Evolutionary conservation across 2,888 invertebrate genomes (phyloP).

Genomic region (Sympetrum striolatum): DNA sequence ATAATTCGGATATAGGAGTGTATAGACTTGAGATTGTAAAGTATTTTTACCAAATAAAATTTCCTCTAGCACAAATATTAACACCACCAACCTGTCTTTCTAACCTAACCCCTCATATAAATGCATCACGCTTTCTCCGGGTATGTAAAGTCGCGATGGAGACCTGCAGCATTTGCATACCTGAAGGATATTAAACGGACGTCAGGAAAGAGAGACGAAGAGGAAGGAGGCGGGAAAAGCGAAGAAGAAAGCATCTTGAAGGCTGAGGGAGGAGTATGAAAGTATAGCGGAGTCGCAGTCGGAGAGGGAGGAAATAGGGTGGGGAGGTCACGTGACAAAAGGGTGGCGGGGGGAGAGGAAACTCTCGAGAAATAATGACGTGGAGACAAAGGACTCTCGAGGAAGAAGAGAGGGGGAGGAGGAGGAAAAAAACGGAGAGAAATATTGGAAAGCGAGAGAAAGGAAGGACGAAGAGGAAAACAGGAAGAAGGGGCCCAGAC

Average conservation of each 20-base stretch:
- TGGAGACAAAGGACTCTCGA: constrained; percentile 34
- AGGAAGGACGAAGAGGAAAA: not conserved
- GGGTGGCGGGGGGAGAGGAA: not conserved
- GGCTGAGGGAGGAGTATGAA: not conserved
- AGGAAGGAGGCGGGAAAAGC: not conserved
- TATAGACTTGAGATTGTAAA: too few relatives aligned
- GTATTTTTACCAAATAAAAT: too few relatives aligned
- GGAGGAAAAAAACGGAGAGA: not conserved
- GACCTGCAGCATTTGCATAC: too few relatives aligned
- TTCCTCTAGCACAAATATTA: too few relatives aligned
- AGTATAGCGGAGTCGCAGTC: not conserved
- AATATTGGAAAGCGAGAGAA: not conserved
- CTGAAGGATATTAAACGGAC: not conserved
- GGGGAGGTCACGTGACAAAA: not conserved
- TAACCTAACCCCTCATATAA: too few relatives aligned
- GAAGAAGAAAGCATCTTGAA: not conserved
- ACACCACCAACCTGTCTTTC: too few relatives aligned
- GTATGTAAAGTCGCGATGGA: too few relatives aligned
- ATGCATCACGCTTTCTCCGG: too few relatives aligned
- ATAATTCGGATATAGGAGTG: too few relatives aligned
- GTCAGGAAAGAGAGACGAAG: not conserved
- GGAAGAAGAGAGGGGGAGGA: not conserved
- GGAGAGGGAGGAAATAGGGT: not conserved
- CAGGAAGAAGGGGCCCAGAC: not conserved
- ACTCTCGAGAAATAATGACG: constrained; percentile 23